Evolutionary conservation across 2,113 vertebrate genomes (phyloP).

Genomic region (Paratilapia polleni): DNA sequence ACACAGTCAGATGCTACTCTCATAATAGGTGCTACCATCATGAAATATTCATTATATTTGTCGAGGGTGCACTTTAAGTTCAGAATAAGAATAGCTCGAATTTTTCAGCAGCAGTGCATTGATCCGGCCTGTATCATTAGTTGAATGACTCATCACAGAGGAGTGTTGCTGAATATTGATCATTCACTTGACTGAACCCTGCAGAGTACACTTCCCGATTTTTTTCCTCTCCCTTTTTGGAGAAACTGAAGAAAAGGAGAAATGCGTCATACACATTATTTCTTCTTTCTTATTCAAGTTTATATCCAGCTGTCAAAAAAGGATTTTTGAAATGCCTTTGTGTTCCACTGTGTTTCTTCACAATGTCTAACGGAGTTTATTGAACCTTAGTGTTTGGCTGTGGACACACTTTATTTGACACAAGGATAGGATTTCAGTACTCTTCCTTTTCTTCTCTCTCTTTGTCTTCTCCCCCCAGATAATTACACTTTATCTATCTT

Average conservation of each 20-base stretch:
- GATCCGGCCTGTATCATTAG: conserved; percentile 47
- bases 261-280: background rate
- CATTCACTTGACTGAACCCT: conserved; percentile 20
- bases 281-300: background rate
- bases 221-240: background rate
- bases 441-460: background rate
- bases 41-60: conserved; percentile 51
- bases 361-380: background rate
- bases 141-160: conserved; percentile 51
- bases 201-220: background rate
- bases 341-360: background rate
- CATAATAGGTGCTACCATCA: conserved; percentile 5
- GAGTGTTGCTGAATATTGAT: conserved; percentile 60
- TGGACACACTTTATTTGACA: conserved; percentile 5
- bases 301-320: background rate
- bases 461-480: conserved; percentile 24
- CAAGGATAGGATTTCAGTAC: conserved; percentile 18
- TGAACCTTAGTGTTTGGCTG: background rate
- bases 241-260: background rate
- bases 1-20: conserved; percentile 5
- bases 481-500: conserved; percentile 59
- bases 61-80: conserved; percentile 19
- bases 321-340: background rate
- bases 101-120: conserved; percentile 36
- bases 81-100: conserved; percentile 32